phyloP scores from a whole-genome alignment of 2,113 vertebrate species.

The Malaclemys terrapin region DNA sequence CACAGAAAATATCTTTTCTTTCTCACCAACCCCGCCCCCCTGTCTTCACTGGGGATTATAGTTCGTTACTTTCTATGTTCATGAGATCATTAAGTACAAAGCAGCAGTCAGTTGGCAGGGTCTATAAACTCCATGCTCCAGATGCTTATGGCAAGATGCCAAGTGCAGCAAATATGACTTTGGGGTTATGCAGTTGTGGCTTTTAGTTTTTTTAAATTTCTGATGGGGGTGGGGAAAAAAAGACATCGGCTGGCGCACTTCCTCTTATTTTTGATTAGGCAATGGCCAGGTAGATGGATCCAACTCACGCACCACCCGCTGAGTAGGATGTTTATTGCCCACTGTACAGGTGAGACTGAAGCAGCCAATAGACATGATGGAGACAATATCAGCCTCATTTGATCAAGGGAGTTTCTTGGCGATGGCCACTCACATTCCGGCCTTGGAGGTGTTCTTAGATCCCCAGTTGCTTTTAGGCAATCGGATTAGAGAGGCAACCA shows the following conservation, averaged over 20 bases:
- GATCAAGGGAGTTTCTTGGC: background rate
- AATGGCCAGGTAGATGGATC: background rate
- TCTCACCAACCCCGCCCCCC: background rate
- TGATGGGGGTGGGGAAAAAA: background rate
- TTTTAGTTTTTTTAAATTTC: slow-evolving; percentile 11
- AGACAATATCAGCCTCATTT: background rate
- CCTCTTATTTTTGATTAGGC: background rate
- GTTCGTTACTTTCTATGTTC: background rate
- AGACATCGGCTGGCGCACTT: background rate
- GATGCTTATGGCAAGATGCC: background rate
- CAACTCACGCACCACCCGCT: background rate
- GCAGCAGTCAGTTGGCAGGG: slow-evolving; percentile 4
- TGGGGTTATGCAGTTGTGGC: slow-evolving; percentile 16
- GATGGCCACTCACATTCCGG: background rate
- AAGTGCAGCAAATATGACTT: background rate
- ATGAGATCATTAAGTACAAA: background rate
- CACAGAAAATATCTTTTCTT: slow-evolving; percentile 3
- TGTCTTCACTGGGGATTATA: background rate
- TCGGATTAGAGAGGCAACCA: background rate
- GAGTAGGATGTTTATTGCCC: background rate
- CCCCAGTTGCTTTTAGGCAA: background rate
- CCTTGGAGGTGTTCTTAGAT: background rate
- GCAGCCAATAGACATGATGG: background rate
- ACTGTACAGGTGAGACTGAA: background rate
- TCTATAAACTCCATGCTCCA: background rate